Evolutionary conservation across 2,113 vertebrate species (phyloP), one percentile per base, ranked within the genome.

Genomic region (Plecotus auritus): DNA sequence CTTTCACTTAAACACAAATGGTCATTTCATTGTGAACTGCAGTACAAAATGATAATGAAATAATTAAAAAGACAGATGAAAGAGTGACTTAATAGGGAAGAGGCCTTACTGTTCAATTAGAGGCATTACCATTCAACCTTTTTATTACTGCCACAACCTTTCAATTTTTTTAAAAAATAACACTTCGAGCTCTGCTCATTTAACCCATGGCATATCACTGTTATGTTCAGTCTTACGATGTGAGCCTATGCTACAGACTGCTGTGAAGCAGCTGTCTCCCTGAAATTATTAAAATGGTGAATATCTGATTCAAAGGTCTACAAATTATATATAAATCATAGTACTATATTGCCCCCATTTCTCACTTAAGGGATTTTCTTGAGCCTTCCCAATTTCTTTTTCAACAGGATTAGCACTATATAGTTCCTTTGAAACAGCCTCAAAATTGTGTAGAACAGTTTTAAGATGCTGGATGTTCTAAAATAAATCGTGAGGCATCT

Each of bases 11-110:
- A 99, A 99, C 99, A 99, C 99, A 99, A 99, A 99, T 99, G 99
- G 98, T 99, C 99, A 98, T 99, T 99, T 99, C 99, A 99, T 98
- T 99, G 98, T 99, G 98, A 99, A 99, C 99, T 98, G 98, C 99
- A 98, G 98, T 98, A 98, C 98, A 98, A 99, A 99, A 99, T 99
- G 99, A 99, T 99, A 99, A 99, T 99, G 99, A 99, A 99, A 99
- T 99, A 99, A 99, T 99, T 99, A 99, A 99, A 99, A 99, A 99
- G 99, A 99, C 99, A 99, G 99, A 99, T 99, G 99, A 99, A 99
- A 99, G 99, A 99, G 98, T 98, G 98, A 99, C 99, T 99, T 99
- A 98, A 98, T 98, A 98, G 97, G 98, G 98, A 98, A 98, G 97
- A 98, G 97, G 98, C 97, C 98, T 98, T 98, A 98, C 98, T 98